Conservation (phyloP, 2,797 vertebrate genomes). For the Ctenochaetus hawaiiensis region DNA sequence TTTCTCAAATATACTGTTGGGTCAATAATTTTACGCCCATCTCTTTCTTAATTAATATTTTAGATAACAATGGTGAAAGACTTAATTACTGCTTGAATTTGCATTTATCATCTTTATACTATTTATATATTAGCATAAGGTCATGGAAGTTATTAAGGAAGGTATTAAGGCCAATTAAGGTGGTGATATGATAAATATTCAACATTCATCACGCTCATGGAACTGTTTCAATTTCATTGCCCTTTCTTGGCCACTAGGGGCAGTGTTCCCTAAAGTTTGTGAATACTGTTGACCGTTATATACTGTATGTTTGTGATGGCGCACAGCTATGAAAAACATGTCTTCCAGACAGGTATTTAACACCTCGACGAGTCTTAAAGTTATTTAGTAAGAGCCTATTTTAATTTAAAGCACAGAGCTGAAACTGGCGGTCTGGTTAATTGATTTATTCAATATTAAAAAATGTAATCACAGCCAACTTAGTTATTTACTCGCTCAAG, state of each 20-base stretch:
- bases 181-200: too few species aligned
- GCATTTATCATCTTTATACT: background rate
- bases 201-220: too few species aligned
- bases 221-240: background rate
- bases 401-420: background rate
- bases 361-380: background rate
- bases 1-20: background rate
- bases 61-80: background rate
- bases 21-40: background rate
- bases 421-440: background rate
- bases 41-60: background rate
- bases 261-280: conserved; percentile 48
- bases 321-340: conserved; percentile 14
- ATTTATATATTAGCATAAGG: too few species aligned
- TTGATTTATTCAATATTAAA: background rate
- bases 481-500: background rate
- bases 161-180: too few species aligned
- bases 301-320: background rate
- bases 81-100: background rate
- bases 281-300: background rate
- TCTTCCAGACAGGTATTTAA: background rate
- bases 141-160: too few species aligned
- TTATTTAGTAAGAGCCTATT: background rate
- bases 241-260: conserved; percentile 48
- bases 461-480: background rate